A percentile compares a stretch with the other conserved stretches of the same genome.
These are phyloP conservation scores for Bombus waltoni DNA, from an alignment of 1,140 invertebrate species.

Conservation along the genomic window DNA sequence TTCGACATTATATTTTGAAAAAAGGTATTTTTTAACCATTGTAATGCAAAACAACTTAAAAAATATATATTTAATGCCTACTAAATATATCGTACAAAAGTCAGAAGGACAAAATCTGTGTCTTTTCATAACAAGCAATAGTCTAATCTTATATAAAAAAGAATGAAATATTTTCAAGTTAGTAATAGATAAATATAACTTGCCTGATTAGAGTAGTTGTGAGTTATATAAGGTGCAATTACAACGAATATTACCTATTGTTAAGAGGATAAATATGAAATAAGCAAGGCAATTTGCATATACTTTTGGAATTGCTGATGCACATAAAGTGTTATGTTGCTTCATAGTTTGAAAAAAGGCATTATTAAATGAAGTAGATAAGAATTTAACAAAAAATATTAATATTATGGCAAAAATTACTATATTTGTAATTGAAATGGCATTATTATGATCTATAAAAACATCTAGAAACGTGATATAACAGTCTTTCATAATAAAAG, in stretches of 20 bases:
- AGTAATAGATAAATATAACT: conserved; percentile 27
- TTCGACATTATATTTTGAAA: conserved; percentile 43
- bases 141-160: conserved; percentile 27
- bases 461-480: conserved; percentile 60
- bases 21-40: conserved; percentile 56
- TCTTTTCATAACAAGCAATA: conserved; percentile 60
- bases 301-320: conserved; percentile 40
- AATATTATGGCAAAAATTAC: conserved; percentile 37
- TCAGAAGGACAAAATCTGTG: conserved; percentile 39
- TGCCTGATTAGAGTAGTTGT: conserved; percentile 55
- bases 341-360: conserved; percentile 45
- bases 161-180: conserved; percentile 44
- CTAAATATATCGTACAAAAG: conserved; percentile 45
- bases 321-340: conserved; percentile 35
- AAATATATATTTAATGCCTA: conserved; percentile 37
- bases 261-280: conserved; percentile 44
- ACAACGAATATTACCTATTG: conserved; percentile 50
- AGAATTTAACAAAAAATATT: conserved; percentile 35
- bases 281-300: conserved; percentile 38
- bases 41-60: conserved; percentile 23
- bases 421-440: conserved; percentile 54
- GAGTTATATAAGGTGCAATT: conserved; percentile 55
- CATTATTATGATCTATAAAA: conserved; percentile 52
- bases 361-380: conserved; percentile 37
- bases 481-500: conserved; percentile 61